These are phyloP conservation scores for Potorous gilbertii DNA, from an alignment of 2,797 vertebrate genomes.

Conservation along the genomic window DNA sequence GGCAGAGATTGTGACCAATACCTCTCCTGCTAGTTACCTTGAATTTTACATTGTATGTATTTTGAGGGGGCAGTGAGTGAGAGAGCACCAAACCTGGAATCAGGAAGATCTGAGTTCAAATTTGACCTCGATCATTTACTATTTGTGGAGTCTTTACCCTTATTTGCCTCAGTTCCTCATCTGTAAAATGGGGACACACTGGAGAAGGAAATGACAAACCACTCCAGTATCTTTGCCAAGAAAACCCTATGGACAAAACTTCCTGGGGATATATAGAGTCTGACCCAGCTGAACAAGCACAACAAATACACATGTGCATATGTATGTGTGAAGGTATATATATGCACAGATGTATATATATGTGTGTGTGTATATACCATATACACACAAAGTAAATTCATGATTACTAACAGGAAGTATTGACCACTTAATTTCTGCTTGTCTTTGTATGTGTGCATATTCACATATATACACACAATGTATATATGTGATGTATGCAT, in stretches of 20 bases:
- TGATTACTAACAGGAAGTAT: background rate
- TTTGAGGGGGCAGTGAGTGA: background rate
- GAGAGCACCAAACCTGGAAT: background rate
- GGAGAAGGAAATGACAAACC: background rate
- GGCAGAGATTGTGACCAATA: background rate
- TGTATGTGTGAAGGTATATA: background rate
- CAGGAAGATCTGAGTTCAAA: no score
- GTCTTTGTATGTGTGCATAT: background rate
- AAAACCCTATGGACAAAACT: background rate
- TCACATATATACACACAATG: background rate
- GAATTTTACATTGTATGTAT: background rate
- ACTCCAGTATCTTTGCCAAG: background rate
- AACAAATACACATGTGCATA: background rate
- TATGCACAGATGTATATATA: background rate
- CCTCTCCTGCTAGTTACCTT: background rate
- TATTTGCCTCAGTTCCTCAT: background rate
- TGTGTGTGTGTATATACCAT: background rate
- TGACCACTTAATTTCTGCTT: background rate
- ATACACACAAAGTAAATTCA: background rate
- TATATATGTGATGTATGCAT: no score
- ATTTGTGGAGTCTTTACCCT: background rate
- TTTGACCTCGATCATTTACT: background rate
- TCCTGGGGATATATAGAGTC: background rate
- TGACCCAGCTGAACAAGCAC: background rate
- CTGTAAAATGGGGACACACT: background rate